These are phyloP conservation scores for Lethenteron reissneri DNA, from an alignment of 2,113 vertebrate genomes.

Conservation along the genomic window DNA sequence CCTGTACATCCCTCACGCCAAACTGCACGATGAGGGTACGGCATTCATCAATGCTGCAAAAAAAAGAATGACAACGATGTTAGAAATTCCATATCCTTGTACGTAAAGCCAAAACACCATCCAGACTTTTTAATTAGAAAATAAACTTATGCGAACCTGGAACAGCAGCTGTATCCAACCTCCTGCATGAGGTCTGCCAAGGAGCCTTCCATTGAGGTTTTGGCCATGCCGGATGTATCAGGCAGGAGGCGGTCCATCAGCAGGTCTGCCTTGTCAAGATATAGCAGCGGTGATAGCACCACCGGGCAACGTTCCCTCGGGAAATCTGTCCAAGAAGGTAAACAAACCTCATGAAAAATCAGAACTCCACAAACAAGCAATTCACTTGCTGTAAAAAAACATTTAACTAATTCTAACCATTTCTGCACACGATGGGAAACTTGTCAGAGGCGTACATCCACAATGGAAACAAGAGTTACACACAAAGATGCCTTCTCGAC, in stretches of 20 bases:
- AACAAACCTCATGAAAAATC: neutral
- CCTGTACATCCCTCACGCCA: slow-evolving; percentile 80
- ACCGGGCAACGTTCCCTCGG: slow-evolving; percentile 96
- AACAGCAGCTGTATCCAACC: slow-evolving; percentile 96
- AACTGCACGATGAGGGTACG: slow-evolving; percentile 92
- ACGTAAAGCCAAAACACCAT: too few relatives aligned
- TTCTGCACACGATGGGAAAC: too few relatives aligned
- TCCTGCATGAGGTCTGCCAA: slow-evolving; percentile 98
- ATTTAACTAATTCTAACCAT: too few relatives aligned
- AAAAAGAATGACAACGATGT: slow-evolving; percentile 7
- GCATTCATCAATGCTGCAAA: slow-evolving; percentile 69
- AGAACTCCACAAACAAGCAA: neutral
- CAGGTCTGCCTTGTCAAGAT: slow-evolving; percentile 99
- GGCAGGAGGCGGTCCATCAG: slow-evolving; percentile 99
- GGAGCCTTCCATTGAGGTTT: slow-evolving; percentile 99
- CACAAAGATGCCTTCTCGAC: too few relatives aligned
- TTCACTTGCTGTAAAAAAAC: too few relatives aligned
- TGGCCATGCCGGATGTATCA: slow-evolving; percentile 96
- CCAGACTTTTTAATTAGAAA: too few relatives aligned
- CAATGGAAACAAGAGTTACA: too few relatives aligned
- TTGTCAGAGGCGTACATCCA: too few relatives aligned
- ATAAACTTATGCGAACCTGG: slow-evolving; percentile 31
- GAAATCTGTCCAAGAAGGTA: slow-evolving; percentile 46
- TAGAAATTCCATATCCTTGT: neutral
- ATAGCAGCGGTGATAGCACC: slow-evolving; percentile 99